Percentiles rank a stretch among this genome's conserved stretches.
These are phyloP conservation scores for Gephyroberyx darwinii DNA, from an alignment of 2,797 vertebrate genomes.

Conservation along the genomic window DNA sequence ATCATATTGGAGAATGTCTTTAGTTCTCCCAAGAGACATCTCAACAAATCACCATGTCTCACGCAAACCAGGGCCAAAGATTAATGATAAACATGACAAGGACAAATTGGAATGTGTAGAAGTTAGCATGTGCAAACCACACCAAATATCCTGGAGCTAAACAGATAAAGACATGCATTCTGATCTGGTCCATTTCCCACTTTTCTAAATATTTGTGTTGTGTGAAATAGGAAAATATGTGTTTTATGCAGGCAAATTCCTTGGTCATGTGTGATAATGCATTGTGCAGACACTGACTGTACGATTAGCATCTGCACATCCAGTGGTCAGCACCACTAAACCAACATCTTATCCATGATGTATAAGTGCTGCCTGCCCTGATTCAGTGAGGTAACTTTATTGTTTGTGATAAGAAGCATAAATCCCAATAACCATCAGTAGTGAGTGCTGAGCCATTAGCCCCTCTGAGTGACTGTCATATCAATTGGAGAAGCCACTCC, in stretches of 20 bases:
- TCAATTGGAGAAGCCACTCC: conserved; percentile 58
- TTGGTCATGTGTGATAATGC: conserved; percentile 55
- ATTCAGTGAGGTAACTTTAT: conserved; percentile 51
- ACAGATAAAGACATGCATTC: conserved; percentile 69
- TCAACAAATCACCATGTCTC: conserved; percentile 79
- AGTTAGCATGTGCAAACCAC: conserved; percentile 74
- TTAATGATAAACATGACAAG: conserved; percentile 87
- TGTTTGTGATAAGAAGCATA: conserved; percentile 69
- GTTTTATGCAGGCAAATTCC: conserved; percentile 53
- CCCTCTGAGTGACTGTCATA: conserved; percentile 68
- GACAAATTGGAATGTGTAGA: conserved; percentile 83
- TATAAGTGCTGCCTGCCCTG: neutral
- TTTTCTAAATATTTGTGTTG: conserved; percentile 67
- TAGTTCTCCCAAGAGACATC: conserved; percentile 72
- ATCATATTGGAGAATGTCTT: conserved; percentile 82
- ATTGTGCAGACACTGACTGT: conserved; percentile 25
- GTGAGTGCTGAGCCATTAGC: conserved; percentile 55
- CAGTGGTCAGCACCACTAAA: conserved; percentile 11
- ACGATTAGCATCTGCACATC: conserved; percentile 43
- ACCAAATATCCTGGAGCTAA: conserved; percentile 75
- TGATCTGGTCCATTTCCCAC: conserved; percentile 57
- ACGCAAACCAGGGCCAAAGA: conserved; percentile 80
- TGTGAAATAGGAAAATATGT: conserved; percentile 46
- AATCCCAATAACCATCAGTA: conserved; percentile 69
- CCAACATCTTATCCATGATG: neutral